Conservation (phyloP, 2,888 invertebrate genomes). For the Drosophila percnosoma region DNA sequence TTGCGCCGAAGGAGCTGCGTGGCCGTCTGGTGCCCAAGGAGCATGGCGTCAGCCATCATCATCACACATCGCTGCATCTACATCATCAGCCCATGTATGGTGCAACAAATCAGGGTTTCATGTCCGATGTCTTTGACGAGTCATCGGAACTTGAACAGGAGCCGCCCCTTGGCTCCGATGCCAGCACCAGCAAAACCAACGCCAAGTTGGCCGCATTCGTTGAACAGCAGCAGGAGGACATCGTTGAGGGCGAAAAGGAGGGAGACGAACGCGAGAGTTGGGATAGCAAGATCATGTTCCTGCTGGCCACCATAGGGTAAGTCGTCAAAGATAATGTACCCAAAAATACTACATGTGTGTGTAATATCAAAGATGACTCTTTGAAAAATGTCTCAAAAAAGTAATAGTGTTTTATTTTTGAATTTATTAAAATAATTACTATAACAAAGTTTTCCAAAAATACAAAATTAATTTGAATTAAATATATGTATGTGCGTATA, state of each 20-base stretch:
- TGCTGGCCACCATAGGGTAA: slow-evolving; percentile 94
- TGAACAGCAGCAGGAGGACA: slow-evolving; percentile 77
- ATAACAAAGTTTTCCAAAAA: background rate
- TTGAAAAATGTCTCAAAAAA: background rate
- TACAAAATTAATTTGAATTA: background rate
- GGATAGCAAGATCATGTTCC: slow-evolving; percentile 96
- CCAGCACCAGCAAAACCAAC: slow-evolving; percentile 81
- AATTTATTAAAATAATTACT: background rate
- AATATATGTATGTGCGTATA: background rate
- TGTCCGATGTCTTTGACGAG: slow-evolving; percentile 84
- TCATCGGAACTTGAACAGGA: slow-evolving; percentile 81
- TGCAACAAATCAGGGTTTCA: slow-evolving; percentile 93
- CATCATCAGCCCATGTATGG: slow-evolving; percentile 89
- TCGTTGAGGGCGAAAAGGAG: slow-evolving; percentile 90
- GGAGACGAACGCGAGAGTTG: slow-evolving; percentile 93
- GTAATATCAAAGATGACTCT: background rate
- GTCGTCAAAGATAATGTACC: slow-evolving; percentile 4
- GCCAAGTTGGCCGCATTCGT: slow-evolving; percentile 61
- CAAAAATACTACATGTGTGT: background rate
- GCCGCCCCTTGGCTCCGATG: slow-evolving; percentile 82
- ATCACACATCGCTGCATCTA: slow-evolving; percentile 75
- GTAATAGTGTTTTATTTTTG: background rate
- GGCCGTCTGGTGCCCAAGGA: slow-evolving; percentile 91
- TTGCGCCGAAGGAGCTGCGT: slow-evolving; percentile 87
- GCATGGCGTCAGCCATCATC: slow-evolving; percentile 88